Conservation (phyloP, 2,113 vertebrate species). For the Paramormyrops kingsleyae region DNA sequence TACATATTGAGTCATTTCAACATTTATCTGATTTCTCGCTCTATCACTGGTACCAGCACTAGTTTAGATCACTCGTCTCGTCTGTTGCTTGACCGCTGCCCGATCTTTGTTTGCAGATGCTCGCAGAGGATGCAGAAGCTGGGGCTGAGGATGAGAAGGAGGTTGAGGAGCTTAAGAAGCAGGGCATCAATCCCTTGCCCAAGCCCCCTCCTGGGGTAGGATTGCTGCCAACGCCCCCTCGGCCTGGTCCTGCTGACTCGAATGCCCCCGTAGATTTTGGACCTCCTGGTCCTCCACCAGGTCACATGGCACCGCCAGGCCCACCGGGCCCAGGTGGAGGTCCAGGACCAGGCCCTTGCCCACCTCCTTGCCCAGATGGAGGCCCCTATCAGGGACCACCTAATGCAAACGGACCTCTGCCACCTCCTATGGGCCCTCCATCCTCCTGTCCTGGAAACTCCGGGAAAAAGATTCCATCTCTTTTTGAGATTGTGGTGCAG, state of each 20-base stretch:
- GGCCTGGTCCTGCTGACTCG: conserved; percentile 50
- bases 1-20: neutral
- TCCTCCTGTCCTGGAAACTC: conserved; percentile 59
- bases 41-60: neutral
- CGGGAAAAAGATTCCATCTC: conserved; percentile 82
- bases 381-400: conserved; percentile 59
- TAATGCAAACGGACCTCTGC: conserved; percentile 55
- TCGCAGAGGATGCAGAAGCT: conserved; percentile 85
- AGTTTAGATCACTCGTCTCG: neutral
- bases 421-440: conserved; percentile 59
- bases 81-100: neutral
- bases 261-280: conserved; percentile 52
- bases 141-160: conserved; percentile 93
- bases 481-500: conserved; percentile 91
- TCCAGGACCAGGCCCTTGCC: conserved; percentile 44
- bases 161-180: conserved; percentile 92
- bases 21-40: neutral
- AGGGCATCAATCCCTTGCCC: conserved; percentile 84
- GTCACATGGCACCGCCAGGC: conserved; percentile 39
- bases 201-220: conserved; percentile 76
- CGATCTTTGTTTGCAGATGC: conserved; percentile 60
- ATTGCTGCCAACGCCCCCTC: conserved; percentile 73
- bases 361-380: conserved; percentile 57
- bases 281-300: conserved; percentile 43
- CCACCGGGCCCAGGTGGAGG: conserved; percentile 37